Conservation (phyloP, 1,140 invertebrate species). For the Drosophila lacertosa region DNA sequence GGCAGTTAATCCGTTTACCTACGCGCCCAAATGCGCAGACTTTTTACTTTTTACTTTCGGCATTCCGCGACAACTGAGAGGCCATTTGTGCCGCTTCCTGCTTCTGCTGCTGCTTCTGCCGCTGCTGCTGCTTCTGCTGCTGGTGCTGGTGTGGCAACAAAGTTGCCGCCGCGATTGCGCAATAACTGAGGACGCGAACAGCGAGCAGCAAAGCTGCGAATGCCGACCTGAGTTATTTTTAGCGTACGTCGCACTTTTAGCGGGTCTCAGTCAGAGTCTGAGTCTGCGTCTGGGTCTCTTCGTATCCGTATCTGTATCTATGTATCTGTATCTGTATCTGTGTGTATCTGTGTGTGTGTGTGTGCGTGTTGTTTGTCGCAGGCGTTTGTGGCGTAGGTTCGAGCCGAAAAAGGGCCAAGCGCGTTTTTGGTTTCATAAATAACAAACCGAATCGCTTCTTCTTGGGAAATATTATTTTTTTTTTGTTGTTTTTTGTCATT, state of each 20-base stretch:
- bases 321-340: slow-evolving; percentile 7
- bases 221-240: slow-evolving; percentile 66
- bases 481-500: not conserved
- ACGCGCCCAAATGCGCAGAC: slow-evolving; percentile 3
- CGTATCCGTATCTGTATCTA: slow-evolving; percentile 4
- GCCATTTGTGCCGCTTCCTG: slow-evolving; percentile 34
- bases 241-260: slow-evolving; percentile 30
- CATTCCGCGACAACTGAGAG: slow-evolving; percentile 5
- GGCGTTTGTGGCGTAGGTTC: not conserved
- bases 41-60: slow-evolving; percentile 9
- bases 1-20: slow-evolving; percentile 16
- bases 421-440: slow-evolving; percentile 68
- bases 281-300: slow-evolving; percentile 1
- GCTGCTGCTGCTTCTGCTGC: not conserved
- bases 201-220: slow-evolving; percentile 15
- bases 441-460: slow-evolving; percentile 53
- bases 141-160: slow-evolving; percentile 33
- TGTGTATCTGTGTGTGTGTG: slow-evolving; percentile 38
- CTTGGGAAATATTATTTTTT: slow-evolving; percentile 54
- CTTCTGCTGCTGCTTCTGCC: slow-evolving; percentile 6
- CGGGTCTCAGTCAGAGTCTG: slow-evolving; percentile 7
- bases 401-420: slow-evolving; percentile 60
- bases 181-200: slow-evolving; percentile 43
- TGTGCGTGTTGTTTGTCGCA: slow-evolving; percentile 29
- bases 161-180: slow-evolving; percentile 70